phyloP scores from a whole-genome alignment of 1,140 invertebrate genomes.

The Cydia pomonella region DNA sequence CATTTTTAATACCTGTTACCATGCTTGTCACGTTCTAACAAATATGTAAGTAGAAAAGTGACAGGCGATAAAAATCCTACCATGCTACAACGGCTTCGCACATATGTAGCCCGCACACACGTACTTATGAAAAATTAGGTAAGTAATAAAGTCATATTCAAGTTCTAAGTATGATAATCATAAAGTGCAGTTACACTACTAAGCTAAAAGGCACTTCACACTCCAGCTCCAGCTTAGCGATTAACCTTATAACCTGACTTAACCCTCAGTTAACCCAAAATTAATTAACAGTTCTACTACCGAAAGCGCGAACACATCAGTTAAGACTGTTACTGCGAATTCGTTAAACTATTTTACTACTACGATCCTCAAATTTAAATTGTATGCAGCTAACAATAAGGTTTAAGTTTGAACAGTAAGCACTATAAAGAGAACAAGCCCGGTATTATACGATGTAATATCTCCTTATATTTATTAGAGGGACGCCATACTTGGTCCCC shows the following conservation, averaged over 20 bases:
- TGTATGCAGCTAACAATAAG: background rate
- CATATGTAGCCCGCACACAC: background rate
- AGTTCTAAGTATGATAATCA: too few relatives aligned
- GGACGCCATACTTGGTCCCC: constrained; percentile 18
- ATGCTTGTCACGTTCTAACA: too few relatives aligned
- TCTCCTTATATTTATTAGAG: constrained; percentile 32
- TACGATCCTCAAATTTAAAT: background rate
- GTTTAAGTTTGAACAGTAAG: background rate
- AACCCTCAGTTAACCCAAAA: constrained; percentile 19
- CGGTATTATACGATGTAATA: constrained; percentile 17
- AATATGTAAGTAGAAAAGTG: too few relatives aligned
- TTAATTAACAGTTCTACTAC: constrained; percentile 25
- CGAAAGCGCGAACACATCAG: constrained; percentile 18
- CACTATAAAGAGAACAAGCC: background rate
- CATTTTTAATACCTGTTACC: too few relatives aligned
- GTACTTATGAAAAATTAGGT: too few relatives aligned
- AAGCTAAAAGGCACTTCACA: background rate
- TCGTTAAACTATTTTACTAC: constrained; percentile 31
- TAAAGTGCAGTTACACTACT: too few relatives aligned
- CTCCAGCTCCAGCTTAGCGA: background rate
- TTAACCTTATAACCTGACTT: constrained; percentile 19
- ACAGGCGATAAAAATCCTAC: too few relatives aligned
- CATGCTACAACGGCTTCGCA: too few relatives aligned
- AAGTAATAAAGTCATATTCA: background rate
- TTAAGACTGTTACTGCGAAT: constrained; percentile 27